Percentiles rank a stretch among this genome's conserved stretches.
Evolutionary conservation across 2,113 vertebrate species (phyloP).

Genomic region (Neoarius graeffei): DNA sequence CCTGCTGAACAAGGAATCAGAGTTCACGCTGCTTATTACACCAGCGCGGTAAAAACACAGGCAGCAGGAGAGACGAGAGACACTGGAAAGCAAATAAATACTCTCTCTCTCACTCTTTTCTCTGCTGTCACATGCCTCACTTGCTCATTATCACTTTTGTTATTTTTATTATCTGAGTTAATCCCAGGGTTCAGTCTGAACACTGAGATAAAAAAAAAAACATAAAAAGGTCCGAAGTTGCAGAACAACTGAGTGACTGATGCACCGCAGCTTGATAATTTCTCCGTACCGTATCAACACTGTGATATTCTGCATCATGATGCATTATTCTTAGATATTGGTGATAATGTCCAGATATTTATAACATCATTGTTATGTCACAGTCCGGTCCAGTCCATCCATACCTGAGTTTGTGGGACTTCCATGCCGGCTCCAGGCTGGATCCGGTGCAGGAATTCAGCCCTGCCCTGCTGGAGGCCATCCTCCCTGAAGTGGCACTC

Average conservation of each 20-base stretch:
- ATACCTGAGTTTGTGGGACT: too few relatives aligned
- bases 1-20: slow-evolving; percentile 39
- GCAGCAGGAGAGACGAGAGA: slow-evolving; percentile 10
- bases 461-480: too few relatives aligned
- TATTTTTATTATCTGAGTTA: not conserved
- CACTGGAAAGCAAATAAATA: slow-evolving; percentile 37
- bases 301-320: not conserved
- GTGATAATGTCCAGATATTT: not conserved
- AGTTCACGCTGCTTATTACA: slow-evolving; percentile 35
- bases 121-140: not conserved
- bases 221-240: not conserved
- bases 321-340: not conserved
- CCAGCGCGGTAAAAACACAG: slow-evolving; percentile 23
- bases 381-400: too few relatives aligned
- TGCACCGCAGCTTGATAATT: not conserved
- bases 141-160: not conserved
- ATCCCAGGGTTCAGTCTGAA: not conserved
- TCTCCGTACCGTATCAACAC: not conserved
- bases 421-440: too few relatives aligned
- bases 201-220: not conserved
- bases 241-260: not conserved
- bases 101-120: not conserved
- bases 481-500: too few relatives aligned
- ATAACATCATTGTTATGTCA: not conserved
- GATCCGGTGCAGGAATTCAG: too few relatives aligned